Conservation (phyloP, 2,113 vertebrate genomes). For the Setophaga petechia region DNA sequence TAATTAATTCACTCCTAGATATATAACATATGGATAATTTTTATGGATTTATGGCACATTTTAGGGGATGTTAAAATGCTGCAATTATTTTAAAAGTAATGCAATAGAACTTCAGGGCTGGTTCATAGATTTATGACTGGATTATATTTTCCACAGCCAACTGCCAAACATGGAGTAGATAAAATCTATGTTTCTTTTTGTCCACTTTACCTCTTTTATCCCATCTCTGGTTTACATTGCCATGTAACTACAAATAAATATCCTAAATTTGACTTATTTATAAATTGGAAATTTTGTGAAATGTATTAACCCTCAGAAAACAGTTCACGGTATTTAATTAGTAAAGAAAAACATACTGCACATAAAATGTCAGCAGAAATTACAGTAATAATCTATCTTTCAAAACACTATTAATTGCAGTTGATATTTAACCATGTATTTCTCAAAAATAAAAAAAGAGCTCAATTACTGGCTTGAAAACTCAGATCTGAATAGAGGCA, state of each 20-base stretch:
- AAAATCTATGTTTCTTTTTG: conserved; percentile 26
- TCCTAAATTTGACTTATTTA: conserved; percentile 5
- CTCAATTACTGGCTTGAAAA: not conserved
- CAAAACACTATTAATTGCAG: conserved; percentile 18
- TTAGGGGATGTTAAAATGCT: conserved; percentile 23
- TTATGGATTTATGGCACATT: conserved; percentile 36
- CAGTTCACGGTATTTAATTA: conserved; percentile 16
- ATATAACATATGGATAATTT: conserved; percentile 48
- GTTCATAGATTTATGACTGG: conserved; percentile 24
- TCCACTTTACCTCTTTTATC: not conserved
- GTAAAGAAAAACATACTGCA: not conserved
- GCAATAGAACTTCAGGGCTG: not conserved
- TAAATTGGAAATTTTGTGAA: not conserved
- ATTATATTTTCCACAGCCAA: conserved; percentile 48
- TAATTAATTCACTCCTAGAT: conserved; percentile 52
- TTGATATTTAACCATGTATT: conserved; percentile 14
- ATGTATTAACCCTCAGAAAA: not conserved
- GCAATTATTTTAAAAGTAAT: conserved; percentile 56
- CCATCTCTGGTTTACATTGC: not conserved
- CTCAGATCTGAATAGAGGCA: not conserved
- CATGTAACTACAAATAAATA: not conserved
- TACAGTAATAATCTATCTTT: conserved; percentile 22
- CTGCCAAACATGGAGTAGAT: not conserved
- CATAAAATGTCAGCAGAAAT: conserved; percentile 25
- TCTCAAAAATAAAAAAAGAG: not conserved